These are phyloP conservation scores for Pseudorasbora parva DNA, from an alignment of 2,113 vertebrate genomes.

Conservation along the genomic window DNA sequence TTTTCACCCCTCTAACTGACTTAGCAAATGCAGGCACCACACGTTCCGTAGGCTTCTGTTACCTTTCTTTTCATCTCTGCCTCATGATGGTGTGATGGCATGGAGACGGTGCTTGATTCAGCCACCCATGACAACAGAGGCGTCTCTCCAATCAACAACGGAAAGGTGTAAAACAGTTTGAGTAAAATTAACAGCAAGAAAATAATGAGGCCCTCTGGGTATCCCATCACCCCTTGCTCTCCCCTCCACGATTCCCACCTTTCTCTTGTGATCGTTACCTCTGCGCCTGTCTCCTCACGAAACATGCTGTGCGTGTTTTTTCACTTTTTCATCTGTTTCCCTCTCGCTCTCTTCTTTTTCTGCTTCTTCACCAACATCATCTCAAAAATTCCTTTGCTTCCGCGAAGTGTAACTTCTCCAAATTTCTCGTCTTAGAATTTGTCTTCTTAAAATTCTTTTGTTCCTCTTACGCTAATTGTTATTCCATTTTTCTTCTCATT, in stretches of 20 bases:
- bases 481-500: slow-evolving; percentile 50
- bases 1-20: slow-evolving; percentile 28
- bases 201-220: slow-evolving; percentile 84
- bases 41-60: slow-evolving; percentile 28
- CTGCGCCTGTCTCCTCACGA: slow-evolving; percentile 55
- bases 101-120: slow-evolving; percentile 37
- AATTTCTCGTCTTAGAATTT: slow-evolving; percentile 51
- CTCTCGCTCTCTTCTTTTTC: slow-evolving; percentile 19
- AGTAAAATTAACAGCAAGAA: slow-evolving; percentile 84
- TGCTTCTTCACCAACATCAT: slow-evolving; percentile 35
- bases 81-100: slow-evolving; percentile 45
- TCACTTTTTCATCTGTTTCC: slow-evolving; percentile 43
- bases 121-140: slow-evolving; percentile 61
- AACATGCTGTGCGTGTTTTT: slow-evolving; percentile 30
- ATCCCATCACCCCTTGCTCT: slow-evolving; percentile 71
- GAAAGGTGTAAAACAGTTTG: slow-evolving; percentile 79
- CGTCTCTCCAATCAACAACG: slow-evolving; percentile 78
- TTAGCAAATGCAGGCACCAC: slow-evolving; percentile 36
- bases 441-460: slow-evolving; percentile 35
- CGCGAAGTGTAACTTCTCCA: slow-evolving; percentile 33
- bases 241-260: slow-evolving; percentile 78
- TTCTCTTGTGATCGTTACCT: slow-evolving; percentile 67
- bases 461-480: slow-evolving; percentile 48
- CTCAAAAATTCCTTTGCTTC: slow-evolving; percentile 35
- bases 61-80: slow-evolving; percentile 43